These are phyloP conservation scores for Uloborus diversus DNA, from an alignment of 1,140 invertebrate species.

Conservation along the genomic window DNA sequence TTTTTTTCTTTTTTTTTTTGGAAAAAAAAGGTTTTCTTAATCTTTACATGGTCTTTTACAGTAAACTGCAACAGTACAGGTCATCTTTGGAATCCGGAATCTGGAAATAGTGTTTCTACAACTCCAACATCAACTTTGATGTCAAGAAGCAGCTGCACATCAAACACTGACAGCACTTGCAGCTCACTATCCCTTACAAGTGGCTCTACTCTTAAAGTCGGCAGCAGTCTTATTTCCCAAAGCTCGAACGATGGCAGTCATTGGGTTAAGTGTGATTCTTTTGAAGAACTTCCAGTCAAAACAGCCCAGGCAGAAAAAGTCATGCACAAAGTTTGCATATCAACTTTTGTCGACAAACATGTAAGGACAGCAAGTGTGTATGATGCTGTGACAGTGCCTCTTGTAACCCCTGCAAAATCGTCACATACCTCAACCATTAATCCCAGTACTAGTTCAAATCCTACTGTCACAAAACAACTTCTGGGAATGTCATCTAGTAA, in stretches of 20 bases:
- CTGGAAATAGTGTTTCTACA: slow-evolving; percentile 7
- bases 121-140: slow-evolving; percentile 43
- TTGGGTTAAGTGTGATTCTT: slow-evolving; percentile 48
- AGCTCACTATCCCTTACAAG: slow-evolving; percentile 35
- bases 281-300: slow-evolving; percentile 32
- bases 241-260: slow-evolving; percentile 22
- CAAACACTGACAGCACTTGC: slow-evolving; percentile 38
- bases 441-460: neutral
- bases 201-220: slow-evolving; percentile 29
- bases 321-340: slow-evolving; percentile 38
- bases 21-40: neutral
- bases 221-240: neutral
- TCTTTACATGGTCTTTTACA: too few relatives aligned
- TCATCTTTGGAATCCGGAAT: slow-evolving; percentile 7
- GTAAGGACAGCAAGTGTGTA: slow-evolving; percentile 45
- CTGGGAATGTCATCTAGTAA: neutral
- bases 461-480: neutral
- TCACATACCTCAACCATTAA: neutral
- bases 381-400: slow-evolving; percentile 1
- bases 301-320: neutral
- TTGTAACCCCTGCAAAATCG: neutral
- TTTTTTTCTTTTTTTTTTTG: too few relatives aligned
- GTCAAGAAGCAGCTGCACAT: slow-evolving; percentile 48
- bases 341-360: slow-evolving; percentile 35
- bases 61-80: neutral